phyloP scores from a whole-genome alignment of 2,113 vertebrate species.

The Thomomys bottae region DNA sequence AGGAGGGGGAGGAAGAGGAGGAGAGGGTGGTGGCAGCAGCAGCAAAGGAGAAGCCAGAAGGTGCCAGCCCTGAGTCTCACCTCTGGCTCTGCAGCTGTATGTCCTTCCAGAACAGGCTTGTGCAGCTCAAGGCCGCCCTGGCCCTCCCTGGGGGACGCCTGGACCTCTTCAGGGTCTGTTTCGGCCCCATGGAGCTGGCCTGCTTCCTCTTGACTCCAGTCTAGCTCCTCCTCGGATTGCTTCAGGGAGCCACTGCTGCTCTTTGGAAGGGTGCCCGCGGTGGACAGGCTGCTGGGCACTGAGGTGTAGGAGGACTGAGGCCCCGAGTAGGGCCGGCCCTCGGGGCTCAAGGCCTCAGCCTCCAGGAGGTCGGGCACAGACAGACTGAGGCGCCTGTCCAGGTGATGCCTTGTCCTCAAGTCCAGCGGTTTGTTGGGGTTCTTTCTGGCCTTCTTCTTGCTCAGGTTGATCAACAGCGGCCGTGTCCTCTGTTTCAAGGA shows the following conservation, averaged over 20 bases:
- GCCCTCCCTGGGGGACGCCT: accelerated
- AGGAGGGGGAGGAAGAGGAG: too few relatives aligned
- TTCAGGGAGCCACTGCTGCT: conserved; percentile 72
- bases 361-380: conserved; percentile 87
- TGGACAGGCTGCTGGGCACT: conserved; percentile 80
- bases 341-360: conserved; percentile 72
- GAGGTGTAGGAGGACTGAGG: conserved; percentile 73
- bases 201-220: conserved; percentile 69
- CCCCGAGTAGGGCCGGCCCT: conserved; percentile 60
- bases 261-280: conserved; percentile 70
- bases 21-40: too few relatives aligned
- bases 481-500: conserved; percentile 87
- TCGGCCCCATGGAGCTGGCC: not conserved
- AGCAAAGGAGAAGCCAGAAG: not conserved
- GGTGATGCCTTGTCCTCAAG: conserved; percentile 47
- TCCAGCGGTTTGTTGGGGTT: conserved; percentile 76
- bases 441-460: conserved; percentile 82
- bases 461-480: conserved; percentile 84
- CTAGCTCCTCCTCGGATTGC: conserved; percentile 72
- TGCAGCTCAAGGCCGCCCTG: conserved; percentile 70
- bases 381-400: conserved; percentile 86
- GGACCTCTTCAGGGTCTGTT: accelerated
- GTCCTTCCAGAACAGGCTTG: conserved; percentile 34
- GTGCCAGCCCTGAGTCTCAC: conserved; percentile 63
- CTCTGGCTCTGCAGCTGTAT: conserved; percentile 66